Conservation (phyloP, 2,888 invertebrate genomes). For the Drosophila niveifrons region DNA sequence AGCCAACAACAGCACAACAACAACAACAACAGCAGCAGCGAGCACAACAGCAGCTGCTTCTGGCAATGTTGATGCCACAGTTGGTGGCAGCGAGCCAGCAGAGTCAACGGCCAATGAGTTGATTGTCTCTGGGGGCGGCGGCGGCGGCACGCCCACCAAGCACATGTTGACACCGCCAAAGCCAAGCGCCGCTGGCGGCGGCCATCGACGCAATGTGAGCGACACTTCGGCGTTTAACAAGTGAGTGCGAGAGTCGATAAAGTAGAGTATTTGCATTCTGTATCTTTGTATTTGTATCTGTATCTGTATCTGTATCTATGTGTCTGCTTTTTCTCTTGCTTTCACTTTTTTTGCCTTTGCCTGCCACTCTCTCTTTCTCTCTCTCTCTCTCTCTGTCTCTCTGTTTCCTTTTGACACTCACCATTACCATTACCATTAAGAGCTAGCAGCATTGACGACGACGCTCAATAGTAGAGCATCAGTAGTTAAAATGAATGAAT, state of each 20-base stretch:
- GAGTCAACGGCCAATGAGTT: constrained; percentile 44
- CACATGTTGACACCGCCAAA: constrained; percentile 83
- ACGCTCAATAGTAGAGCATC: constrained; percentile 60
- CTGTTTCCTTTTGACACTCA: constrained; percentile 39
- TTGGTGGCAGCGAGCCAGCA: constrained; percentile 25
- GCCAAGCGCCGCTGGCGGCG: constrained; percentile 67
- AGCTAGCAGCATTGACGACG: constrained; percentile 50
- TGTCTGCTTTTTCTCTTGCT: constrained; percentile 54
- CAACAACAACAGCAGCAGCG: constrained; percentile 37
- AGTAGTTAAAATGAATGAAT: constrained; percentile 24
- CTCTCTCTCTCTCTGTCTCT: background rate
- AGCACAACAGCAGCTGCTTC: background rate
- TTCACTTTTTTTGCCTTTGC: constrained; percentile 56
- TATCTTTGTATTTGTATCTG: constrained; percentile 58
- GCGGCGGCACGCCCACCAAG: constrained; percentile 79
- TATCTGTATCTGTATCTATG: constrained; percentile 64
- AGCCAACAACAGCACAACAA: constrained; percentile 20
- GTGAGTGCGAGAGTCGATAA: constrained; percentile 85
- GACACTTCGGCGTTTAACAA: constrained; percentile 94
- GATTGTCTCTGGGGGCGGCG: constrained; percentile 30
- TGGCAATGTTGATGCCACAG: constrained; percentile 35
- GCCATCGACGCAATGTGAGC: constrained; percentile 93
- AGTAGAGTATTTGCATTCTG: constrained; percentile 9
- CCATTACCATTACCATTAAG: constrained; percentile 54
- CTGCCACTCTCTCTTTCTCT: constrained; percentile 26